Base-by-base conservation (phyloP, 2,113 vertebrate genomes). In the Plecotus auritus region DNA sequence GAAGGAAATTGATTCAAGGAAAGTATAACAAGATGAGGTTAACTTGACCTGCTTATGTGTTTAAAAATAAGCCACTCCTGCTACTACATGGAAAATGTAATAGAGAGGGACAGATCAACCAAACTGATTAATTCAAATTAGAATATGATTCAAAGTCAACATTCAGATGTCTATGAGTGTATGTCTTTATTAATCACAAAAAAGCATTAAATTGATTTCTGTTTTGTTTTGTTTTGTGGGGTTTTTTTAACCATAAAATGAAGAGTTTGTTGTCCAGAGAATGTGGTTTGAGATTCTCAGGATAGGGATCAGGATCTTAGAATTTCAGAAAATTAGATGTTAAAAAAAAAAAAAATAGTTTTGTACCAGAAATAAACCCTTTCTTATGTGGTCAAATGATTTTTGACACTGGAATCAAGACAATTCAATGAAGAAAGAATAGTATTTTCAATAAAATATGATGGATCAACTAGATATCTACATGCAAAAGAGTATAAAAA, bases 171-270 rank as follows among this genome's bases (percentile, higher is more conserved):
- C 35, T 54, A 54, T 40, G 16, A 64, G 10, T 73, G 8, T 56
- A 73, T 5, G 23, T 83, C 30, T 93, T 77, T 67, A 93, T 88
- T 92, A 84, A 94, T 94, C 59, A 87, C 30, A 89, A 13, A 49
- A 37, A 70, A 83, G 0, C 28, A n/a, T 54, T 88, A 28, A 86
- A 22, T 82, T 9, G 61, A 35, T 35, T 67, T 67, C 16, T n/a
- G n/a, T 67, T n/a, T n/a, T 67, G 64, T 61, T 61, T 28, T 61
- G 26, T n/a, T n/a, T 67, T n/a, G 32, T 67, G 30, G 16, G 30
- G 32, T 32, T n/a, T 61, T n/a, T 66, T 67, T 17, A 70, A 51
- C 40, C 12, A 91, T 5, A 92, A 80, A 54, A 59, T 85, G 66
- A 95, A 87, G 1, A 35, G 74, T 47, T 47, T 70, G 1, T 64